Conservation (phyloP, 2,797 vertebrate species). For the Melanotaenia boesemani region DNA sequence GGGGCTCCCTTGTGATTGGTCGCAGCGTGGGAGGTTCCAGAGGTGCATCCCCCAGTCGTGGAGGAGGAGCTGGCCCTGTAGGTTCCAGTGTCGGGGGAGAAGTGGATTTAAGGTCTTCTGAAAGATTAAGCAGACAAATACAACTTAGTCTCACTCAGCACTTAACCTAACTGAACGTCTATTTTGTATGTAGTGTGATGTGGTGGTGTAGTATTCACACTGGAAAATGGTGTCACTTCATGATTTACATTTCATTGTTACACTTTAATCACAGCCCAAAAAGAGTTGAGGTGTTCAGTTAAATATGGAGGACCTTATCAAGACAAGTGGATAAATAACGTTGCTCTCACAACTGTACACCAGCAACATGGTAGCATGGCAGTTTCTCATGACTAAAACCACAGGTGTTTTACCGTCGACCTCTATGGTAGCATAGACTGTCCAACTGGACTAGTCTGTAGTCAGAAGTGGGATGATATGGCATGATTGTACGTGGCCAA, state of each 20-base stretch:
- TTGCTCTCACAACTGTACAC: constrained; percentile 71
- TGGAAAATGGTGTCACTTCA: constrained; percentile 72
- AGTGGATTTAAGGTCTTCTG: constrained; percentile 91
- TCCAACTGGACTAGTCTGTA: constrained; percentile 48
- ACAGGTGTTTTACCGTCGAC: constrained; percentile 43
- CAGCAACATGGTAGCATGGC: constrained; percentile 64
- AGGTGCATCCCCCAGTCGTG: constrained; percentile 88
- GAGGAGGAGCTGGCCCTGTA: constrained; percentile 89
- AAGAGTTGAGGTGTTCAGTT: constrained; percentile 40
- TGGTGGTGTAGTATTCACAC: constrained; percentile 71
- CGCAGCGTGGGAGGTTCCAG: constrained; percentile 94
- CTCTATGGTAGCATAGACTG: constrained; percentile 28
- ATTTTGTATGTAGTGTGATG: constrained; percentile 75
- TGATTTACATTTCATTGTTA: constrained; percentile 48
- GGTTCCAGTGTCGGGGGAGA: constrained; percentile 95
- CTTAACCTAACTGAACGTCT: constrained; percentile 40
- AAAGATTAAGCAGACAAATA: constrained; percentile 57
- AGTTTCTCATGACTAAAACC: constrained; percentile 40
- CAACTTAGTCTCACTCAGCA: constrained; percentile 21
- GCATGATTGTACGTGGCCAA: constrained; percentile 76
- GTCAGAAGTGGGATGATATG: constrained; percentile 78
- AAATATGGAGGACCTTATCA: constrained; percentile 55
- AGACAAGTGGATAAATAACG: constrained; percentile 53
- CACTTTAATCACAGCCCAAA: constrained; percentile 52
- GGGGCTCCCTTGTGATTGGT: constrained; percentile 89